Base-by-base conservation (phyloP, 2,888 invertebrate species). In the Adelognathus sp. region DNA sequence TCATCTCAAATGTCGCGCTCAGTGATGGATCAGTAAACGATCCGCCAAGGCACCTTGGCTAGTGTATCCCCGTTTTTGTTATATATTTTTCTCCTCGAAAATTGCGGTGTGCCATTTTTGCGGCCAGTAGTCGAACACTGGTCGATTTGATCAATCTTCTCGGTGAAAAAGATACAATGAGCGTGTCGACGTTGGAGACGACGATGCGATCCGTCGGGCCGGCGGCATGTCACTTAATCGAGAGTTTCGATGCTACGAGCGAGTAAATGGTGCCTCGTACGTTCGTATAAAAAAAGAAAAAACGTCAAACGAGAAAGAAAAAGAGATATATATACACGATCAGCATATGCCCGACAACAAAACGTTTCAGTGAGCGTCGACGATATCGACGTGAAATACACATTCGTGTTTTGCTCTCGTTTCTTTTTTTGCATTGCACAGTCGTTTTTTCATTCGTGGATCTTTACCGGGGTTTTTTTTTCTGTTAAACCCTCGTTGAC, bases 21-120 rank as follows among this genome's bases (percentile, higher is more conserved):
- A 70, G 74, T 79, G 78, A 79, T 74, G 78, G 78, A 79, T 79
- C 78, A 79, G 69, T 79, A 79, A 74, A 39, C 74, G 73, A 78
- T 69, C 63, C 69, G 50, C 44, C 44, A 63, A 56, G 67, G 73
- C 56, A 27, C 67, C 39, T n/a, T 56, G 36, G 31, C 44, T 1
- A 36, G 69, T 77, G 69, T 69, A 50, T 56, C 60, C 58, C 58
- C 64, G 16, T 58, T 56, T 73, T 50, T 33, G 60, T 52, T 70
- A 64, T 63, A 50, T 16, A 61, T 50, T 71, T 46, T 41, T 7
- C 69, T 36, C 67, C 14, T 44, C 33, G 46, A 7, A 27, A 14
- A 50, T 29, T n/a, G n/a, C n/a, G n/a, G 61, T 50, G 24, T 50
- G 50, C 50, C 50, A n/a, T 50, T 21, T 46, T n/a, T n/a, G n/a